Conservation (phyloP, 2,797 vertebrate species). For the Avahi laniger region DNA sequence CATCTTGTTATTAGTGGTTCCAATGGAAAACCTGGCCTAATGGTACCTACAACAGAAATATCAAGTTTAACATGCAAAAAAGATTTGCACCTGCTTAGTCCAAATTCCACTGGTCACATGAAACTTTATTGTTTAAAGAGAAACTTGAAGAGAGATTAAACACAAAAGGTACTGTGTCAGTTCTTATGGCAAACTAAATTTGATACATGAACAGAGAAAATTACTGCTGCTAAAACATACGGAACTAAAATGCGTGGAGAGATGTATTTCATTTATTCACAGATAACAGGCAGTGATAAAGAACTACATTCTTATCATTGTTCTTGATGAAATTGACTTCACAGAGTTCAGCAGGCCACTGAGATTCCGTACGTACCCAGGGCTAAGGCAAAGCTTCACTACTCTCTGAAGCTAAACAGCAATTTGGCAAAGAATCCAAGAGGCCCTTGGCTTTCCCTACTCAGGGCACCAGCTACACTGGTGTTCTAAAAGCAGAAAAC, state of each 20-base stretch:
- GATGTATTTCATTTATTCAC: conserved; percentile 28
- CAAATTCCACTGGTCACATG: conserved; percentile 16
- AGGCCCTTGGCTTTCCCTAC: neutral
- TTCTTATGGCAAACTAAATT: conserved; percentile 44
- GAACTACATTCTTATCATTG: neutral
- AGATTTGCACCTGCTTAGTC: conserved; percentile 42
- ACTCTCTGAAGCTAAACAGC: conserved; percentile 4
- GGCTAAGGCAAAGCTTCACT: conserved; percentile 1
- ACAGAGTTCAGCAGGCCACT: conserved; percentile 9
- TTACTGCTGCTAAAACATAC: conserved; percentile 36
- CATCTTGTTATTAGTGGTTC: neutral
- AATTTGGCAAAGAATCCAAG: conserved; percentile 15
- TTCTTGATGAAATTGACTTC: conserved; percentile 32
- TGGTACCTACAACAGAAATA: neutral
- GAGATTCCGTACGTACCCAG: neutral
- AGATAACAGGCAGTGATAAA: conserved; percentile 30
- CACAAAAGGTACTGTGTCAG: conserved; percentile 25
- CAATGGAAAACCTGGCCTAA: neutral
- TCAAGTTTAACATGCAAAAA: conserved; percentile 30
- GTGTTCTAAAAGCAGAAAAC: neutral
- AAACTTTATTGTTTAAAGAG: conserved; percentile 60
- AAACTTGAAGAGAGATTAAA: conserved; percentile 56
- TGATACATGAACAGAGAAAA: conserved; percentile 38
- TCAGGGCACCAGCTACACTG: neutral
- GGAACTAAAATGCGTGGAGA: conserved; percentile 26